Percentiles rank a stretch among this genome's conserved stretches.
These are phyloP conservation scores for Rhagonycha lutea DNA, from an alignment of 2,888 invertebrate genomes.

Conservation along the genomic window DNA sequence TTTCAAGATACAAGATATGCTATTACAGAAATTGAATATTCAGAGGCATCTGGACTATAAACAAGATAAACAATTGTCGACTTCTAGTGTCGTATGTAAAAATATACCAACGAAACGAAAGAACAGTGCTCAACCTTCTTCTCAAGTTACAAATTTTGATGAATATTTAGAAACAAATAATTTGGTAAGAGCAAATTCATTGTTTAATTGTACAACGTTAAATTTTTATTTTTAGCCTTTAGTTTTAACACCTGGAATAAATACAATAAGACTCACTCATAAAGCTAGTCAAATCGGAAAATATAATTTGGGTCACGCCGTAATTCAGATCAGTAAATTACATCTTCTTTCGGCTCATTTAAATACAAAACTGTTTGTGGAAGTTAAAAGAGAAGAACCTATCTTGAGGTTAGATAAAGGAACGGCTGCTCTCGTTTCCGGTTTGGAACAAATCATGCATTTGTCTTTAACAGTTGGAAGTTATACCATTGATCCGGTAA, in stretches of 20 bases:
- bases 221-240: conserved; percentile 46
- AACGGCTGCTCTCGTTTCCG: conserved; percentile 76
- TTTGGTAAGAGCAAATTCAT: conserved; percentile 39
- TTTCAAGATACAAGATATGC: conserved; percentile 63
- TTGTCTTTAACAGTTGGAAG: conserved; percentile 80
- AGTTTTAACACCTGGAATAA: conserved; percentile 63
- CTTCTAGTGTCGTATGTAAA: conserved; percentile 72
- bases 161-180: conserved; percentile 43
- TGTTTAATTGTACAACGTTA: neutral
- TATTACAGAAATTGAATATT: conserved; percentile 66
- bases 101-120: conserved; percentile 69
- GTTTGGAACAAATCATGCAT: conserved; percentile 77
- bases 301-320: conserved; percentile 74
- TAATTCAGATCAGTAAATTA: conserved; percentile 67
- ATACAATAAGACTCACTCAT: conserved; percentile 65
- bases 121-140: conserved; percentile 61
- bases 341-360: conserved; percentile 73
- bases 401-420: conserved; percentile 58
- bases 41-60: conserved; percentile 76
- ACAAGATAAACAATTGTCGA: conserved; percentile 78
- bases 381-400: conserved; percentile 54
- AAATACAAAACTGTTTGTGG: conserved; percentile 58
- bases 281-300: conserved; percentile 68
- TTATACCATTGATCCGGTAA: conserved; percentile 70
- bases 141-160: conserved; percentile 43